These are phyloP conservation scores for Drosophila repleta DNA, from an alignment of 1,140 invertebrate species.

Conservation along the genomic window DNA sequence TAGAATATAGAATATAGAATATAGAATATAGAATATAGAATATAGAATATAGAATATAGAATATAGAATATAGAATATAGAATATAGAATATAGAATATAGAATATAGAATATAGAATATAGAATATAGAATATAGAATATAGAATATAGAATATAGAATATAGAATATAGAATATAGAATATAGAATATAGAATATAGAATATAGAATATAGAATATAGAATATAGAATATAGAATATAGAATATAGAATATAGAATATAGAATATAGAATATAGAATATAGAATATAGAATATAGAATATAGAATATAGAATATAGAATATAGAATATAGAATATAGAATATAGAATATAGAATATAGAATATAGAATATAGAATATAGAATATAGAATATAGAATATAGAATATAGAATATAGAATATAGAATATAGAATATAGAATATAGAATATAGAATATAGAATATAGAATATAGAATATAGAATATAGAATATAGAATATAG, in stretches of 20 bases:
- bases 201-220: neutral
- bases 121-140: slow-evolving; percentile 1
- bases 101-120: neutral
- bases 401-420: too few species aligned
- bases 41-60: slow-evolving; percentile 6
- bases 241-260: neutral
- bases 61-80: slow-evolving; percentile 1
- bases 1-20: slow-evolving; percentile 4
- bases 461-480: too few species aligned
- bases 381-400: too few species aligned
- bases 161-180: slow-evolving; percentile 7
- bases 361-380: too few species aligned
- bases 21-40: slow-evolving; percentile 5
- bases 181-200: slow-evolving; percentile 1
- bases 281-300: too few species aligned
- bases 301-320: too few species aligned
- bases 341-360: too few species aligned
- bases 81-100: neutral
- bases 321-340: too few species aligned
- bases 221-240: neutral
- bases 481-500: too few species aligned
- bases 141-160: slow-evolving; percentile 3
- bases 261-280: too few species aligned
- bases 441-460: too few species aligned
- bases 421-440: too few species aligned